Base-by-base conservation (phyloP, 2,888 invertebrate genomes). In the Chelonus formosanus region DNA sequence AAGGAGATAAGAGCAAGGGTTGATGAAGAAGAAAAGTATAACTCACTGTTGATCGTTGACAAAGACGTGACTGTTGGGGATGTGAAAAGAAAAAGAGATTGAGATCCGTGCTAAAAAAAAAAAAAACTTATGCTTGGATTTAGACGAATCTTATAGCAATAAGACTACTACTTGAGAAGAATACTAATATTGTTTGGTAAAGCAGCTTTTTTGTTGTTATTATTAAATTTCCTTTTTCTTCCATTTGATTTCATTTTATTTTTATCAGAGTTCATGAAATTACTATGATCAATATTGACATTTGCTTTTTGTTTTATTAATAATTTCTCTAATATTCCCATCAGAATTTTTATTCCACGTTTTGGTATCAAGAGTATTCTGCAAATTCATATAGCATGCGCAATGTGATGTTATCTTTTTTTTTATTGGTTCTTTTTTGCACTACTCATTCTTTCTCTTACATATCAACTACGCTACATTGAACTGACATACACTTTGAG, bases 41-140 rank as follows among this genome's bases (percentile, higher is more conserved):
- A 53, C 44, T 53, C 35, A 4, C 5, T 31, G 31, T 53, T 54
- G 47, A 47, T 62, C 54, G 45, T 62, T 54, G 54, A 55, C 54
- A 53, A 31, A 62, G 55, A 62, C 62, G 62, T 62, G 62, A 62
- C 62, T 7, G 53, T 10, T 48, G 48, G 48, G 3, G 48, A 43
- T 53, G 44, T 53, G 52, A 53, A 52, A 43, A 44, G 20, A 34
- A 52, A 43, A 44, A 52, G 53, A 43, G 8, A 61, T 44, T 53
- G 53, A 52, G 40, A 52, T 20, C 20, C 20, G 44, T 53, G 44
- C 35, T 50, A 50, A 36, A 60, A 40, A 31, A 50, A 50, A 40
- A 20, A 31, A 50, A 50, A 40, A 20, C 40, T 40, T 48, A 31
- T 61, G 44, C 52, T 52, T 43, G 53, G 61, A 53, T 31, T 34